Evolutionary conservation across 2,113 vertebrate species (phyloP).

Genomic region (Melanerpes aurifrons): DNA sequence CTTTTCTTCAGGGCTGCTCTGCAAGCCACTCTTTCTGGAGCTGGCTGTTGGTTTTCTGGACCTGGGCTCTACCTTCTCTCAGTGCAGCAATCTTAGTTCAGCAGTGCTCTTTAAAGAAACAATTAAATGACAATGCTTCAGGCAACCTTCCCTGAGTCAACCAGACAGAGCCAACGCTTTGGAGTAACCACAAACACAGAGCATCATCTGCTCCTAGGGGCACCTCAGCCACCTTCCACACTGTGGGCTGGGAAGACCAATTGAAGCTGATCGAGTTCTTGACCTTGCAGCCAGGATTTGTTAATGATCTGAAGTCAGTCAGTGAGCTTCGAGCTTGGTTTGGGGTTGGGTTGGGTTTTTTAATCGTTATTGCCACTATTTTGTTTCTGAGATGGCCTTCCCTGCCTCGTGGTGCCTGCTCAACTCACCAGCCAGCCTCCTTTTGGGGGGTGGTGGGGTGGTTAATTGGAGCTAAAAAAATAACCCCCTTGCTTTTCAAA

Average conservation of each 20-base stretch:
- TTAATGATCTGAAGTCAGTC: conserved; percentile 34
- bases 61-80: neutral
- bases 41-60: neutral
- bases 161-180: neutral
- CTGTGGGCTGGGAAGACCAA: neutral
- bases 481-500: neutral
- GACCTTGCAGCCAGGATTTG: neutral
- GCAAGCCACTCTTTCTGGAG: too few relatives aligned
- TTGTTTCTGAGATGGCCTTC: neutral
- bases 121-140: neutral
- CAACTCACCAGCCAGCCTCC: neutral
- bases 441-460: too few relatives aligned
- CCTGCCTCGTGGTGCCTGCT: neutral
- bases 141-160: neutral
- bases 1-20: too few relatives aligned
- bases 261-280: neutral
- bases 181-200: neutral
- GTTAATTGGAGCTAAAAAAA: neutral
- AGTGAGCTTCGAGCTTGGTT: neutral
- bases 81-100: neutral
- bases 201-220: neutral
- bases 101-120: neutral
- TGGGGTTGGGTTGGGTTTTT: too few relatives aligned
- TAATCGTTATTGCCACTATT: neutral
- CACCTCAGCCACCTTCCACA: neutral